A percentile compares a stretch with the other conserved stretches of the same genome.
These are phyloP conservation scores for Drosophila suzukii DNA, from an alignment of 1,140 invertebrate species.

Conservation along the genomic window DNA sequence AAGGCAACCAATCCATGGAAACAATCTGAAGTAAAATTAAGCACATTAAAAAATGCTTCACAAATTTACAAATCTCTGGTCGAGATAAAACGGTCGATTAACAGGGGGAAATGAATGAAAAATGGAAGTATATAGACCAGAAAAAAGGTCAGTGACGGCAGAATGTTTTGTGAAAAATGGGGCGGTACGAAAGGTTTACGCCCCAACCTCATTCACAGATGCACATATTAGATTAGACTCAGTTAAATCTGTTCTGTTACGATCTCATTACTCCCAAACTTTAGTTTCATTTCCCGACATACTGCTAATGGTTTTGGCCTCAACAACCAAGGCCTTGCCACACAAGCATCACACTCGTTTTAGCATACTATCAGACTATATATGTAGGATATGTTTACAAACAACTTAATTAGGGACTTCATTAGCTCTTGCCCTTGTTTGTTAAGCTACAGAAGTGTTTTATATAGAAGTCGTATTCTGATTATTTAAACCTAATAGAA, in stretches of 20 bases:
- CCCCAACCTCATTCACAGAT: slow-evolving; percentile 25
- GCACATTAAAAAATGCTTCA: slow-evolving; percentile 82
- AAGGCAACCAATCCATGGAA: not conserved
- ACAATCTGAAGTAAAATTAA: slow-evolving; percentile 72
- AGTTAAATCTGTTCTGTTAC: slow-evolving; percentile 16
- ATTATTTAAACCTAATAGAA: too few relatives aligned
- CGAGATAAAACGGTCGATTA: slow-evolving; percentile 38
- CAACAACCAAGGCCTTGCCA: slow-evolving; percentile 10
- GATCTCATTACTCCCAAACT: slow-evolving; percentile 8
- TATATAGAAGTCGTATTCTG: not conserved
- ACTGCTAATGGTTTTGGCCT: slow-evolving; percentile 46
- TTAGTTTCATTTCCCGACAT: slow-evolving; percentile 26
- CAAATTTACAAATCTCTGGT: slow-evolving; percentile 79
- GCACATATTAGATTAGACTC: slow-evolving; percentile 66
- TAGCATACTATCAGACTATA: not conserved
- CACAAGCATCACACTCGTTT: slow-evolving; percentile 19
- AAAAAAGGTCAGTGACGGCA: slow-evolving; percentile 64
- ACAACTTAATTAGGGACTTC: slow-evolving; percentile 73
- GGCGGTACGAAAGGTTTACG: slow-evolving; percentile 35
- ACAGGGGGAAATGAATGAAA: slow-evolving; percentile 5
- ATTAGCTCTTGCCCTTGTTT: slow-evolving; percentile 65
- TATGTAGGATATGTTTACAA: slow-evolving; percentile 21
- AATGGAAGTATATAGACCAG: slow-evolving; percentile 25
- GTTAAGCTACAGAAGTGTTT: not conserved
- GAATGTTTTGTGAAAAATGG: slow-evolving; percentile 58